Evolutionary conservation across 2,797 vertebrate genomes (phyloP).

Genomic region (Neosalanx taihuensis): DNA sequence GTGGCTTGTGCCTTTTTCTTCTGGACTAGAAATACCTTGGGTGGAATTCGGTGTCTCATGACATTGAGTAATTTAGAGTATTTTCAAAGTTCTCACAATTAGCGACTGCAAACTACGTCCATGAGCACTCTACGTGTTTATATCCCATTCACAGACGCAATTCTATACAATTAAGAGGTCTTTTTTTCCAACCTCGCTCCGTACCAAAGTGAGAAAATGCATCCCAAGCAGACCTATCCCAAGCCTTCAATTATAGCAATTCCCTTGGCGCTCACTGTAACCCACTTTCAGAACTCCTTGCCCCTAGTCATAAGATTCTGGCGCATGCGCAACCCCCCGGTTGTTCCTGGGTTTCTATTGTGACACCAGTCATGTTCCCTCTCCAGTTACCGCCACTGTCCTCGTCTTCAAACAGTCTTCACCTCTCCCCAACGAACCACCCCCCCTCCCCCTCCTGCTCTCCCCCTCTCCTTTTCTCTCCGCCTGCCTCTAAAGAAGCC

Average conservation of each 20-base stretch:
- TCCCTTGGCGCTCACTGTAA: conserved; percentile 26
- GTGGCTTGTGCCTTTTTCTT: background rate
- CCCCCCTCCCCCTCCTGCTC: background rate
- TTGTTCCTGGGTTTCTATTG: conserved; percentile 7
- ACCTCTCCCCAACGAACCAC: background rate
- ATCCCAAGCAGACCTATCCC: conserved; percentile 4
- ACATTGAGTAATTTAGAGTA: too few relatives aligned
- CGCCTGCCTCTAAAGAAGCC: conserved; percentile 1
- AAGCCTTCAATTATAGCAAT: background rate
- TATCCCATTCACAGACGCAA: background rate
- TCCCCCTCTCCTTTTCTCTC: background rate
- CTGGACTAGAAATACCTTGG: background rate
- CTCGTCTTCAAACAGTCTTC: conserved; percentile 17
- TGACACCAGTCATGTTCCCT: conserved; percentile 23
- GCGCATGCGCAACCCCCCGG: background rate
- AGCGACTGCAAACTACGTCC: background rate
- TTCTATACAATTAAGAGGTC: background rate
- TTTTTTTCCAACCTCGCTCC: background rate
- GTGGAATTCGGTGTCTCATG: too few relatives aligned
- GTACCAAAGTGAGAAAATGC: conserved; percentile 2
- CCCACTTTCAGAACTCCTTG: conserved; percentile 31
- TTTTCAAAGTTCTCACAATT: background rate
- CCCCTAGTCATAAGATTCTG: conserved; percentile 4
- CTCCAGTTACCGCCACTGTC: conserved; percentile 25
- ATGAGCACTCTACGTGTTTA: background rate